phyloP scores from a whole-genome alignment of 2,888 invertebrate genomes.

The Macrophya annulata region DNA sequence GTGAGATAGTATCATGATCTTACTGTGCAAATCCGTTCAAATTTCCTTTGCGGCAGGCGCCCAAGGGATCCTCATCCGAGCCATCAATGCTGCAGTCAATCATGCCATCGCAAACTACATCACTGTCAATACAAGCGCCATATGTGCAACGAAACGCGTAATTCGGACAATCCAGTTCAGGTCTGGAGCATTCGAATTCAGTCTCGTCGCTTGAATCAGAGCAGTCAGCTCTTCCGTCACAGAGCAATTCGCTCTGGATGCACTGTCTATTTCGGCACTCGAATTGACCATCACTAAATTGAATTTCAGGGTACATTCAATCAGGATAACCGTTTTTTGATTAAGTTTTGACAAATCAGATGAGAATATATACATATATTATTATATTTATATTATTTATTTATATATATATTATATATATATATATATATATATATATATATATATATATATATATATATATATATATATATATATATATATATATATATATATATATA shows the following conservation, averaged over 20 bases:
- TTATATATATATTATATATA: neutral
- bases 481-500: no score
- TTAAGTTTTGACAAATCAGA: neutral
- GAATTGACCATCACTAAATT: slow-evolving; percentile 61
- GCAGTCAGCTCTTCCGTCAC: slow-evolving; percentile 80
- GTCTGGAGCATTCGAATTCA: slow-evolving; percentile 65
- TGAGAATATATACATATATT: no score
- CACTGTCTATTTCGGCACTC: slow-evolving; percentile 77
- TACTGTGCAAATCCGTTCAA: neutral
- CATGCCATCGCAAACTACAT: slow-evolving; percentile 81
- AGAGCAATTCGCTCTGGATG: slow-evolving; percentile 68
- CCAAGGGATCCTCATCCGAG: neutral
- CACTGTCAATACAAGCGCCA: slow-evolving; percentile 84
- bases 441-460: no score
- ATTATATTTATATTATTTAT: no score
- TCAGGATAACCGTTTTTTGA: neutral
- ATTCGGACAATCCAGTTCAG: slow-evolving; percentile 79
- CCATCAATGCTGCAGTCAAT: slow-evolving; percentile 79
- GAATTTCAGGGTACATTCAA: neutral
- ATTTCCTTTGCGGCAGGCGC: neutral
- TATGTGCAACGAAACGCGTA: slow-evolving; percentile 84
- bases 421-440: no score
- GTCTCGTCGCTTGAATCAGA: slow-evolving; percentile 80
- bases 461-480: no score
- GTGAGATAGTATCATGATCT: neutral